Base-by-base conservation (phyloP, 2,797 vertebrate genomes). In the Lemur catta region DNA sequence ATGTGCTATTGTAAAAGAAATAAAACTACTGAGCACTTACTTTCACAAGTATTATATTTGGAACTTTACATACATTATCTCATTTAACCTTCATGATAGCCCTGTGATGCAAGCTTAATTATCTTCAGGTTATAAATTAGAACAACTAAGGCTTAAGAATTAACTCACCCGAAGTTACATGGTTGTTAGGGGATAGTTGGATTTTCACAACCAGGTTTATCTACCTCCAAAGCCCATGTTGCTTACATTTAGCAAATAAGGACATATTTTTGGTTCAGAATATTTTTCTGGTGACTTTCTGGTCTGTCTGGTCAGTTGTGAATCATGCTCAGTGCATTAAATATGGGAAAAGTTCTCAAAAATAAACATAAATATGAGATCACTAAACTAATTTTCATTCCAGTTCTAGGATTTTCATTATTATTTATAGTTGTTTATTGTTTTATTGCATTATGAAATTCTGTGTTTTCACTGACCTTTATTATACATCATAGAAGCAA, bases 401-500 rank as follows among this genome's bases (percentile, higher is more conserved):
- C 30, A 69, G 55, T 69, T 55, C 61, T 38, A 78, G n/a, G 67
- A 69, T 93, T 95, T 95, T 82, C 80, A 63, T 94, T 96, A 79
- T 67, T 91, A 97, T 97, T 97, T 95, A 96, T 78, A 74, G 43
- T 18, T 30, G 35, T 88, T 88, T 88, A 82, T 26, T 88, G 20
- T 82, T 92, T 90, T 75, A 92, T 71, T 94, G 26, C 52, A 92
- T 95, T 89, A 59, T 79, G 93, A 91, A 96, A 97, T 96, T 84
- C 78, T 63, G 18, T 89, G 48, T 91, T 81, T 67, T 92, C 61
- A 63, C 52, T 81, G 24, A 80, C 80, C 50, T 35, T 79, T 71
- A 74, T 79, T 78, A 57, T 69, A 52, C 17, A 81, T 61, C 87
- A 86, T 95, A 88, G 88, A 93, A 95, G 15, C 67, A 90, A 72